Evolutionary conservation across 1,140 invertebrate genomes (phyloP).

Genomic region (Drosophila virilis): DNA sequence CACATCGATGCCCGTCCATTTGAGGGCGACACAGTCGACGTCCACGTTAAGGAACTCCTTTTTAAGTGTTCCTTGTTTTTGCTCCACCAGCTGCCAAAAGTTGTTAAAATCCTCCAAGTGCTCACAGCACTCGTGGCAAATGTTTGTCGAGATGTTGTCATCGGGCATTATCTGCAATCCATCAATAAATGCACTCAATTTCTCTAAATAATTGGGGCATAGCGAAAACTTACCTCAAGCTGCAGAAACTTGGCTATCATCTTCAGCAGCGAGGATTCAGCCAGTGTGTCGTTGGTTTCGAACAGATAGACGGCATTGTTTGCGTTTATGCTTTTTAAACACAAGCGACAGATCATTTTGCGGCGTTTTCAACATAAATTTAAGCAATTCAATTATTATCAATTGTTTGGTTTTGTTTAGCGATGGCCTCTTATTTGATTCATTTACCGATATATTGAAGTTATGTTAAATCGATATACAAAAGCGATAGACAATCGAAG

Average conservation of each 20-base stretch:
- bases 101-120: constrained; percentile 74
- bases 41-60: constrained; percentile 75
- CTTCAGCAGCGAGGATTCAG: constrained; percentile 70
- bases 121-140: constrained; percentile 72
- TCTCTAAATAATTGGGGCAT: background rate
- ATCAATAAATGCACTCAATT: background rate
- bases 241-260: constrained; percentile 77
- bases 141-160: constrained; percentile 69
- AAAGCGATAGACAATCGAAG: no score
- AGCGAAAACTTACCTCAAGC: constrained; percentile 53
- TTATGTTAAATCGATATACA: no score
- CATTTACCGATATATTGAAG: constrained; percentile 12
- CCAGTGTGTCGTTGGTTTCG: constrained; percentile 65
- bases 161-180: constrained; percentile 63
- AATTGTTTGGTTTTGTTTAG: constrained; percentile 53
- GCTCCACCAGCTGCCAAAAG: constrained; percentile 74
- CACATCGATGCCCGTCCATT: constrained; percentile 66
- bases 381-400: constrained; percentile 31
- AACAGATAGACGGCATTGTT: constrained; percentile 71
- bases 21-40: constrained; percentile 62
- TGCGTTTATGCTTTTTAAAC: constrained; percentile 66
- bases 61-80: constrained; percentile 70
- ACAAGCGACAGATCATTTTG: constrained; percentile 76
- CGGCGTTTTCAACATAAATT: constrained; percentile 42
- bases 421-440: constrained; percentile 19